Conservation (phyloP, 2,113 vertebrate species). For the Nothoprocta pentlandii region DNA sequence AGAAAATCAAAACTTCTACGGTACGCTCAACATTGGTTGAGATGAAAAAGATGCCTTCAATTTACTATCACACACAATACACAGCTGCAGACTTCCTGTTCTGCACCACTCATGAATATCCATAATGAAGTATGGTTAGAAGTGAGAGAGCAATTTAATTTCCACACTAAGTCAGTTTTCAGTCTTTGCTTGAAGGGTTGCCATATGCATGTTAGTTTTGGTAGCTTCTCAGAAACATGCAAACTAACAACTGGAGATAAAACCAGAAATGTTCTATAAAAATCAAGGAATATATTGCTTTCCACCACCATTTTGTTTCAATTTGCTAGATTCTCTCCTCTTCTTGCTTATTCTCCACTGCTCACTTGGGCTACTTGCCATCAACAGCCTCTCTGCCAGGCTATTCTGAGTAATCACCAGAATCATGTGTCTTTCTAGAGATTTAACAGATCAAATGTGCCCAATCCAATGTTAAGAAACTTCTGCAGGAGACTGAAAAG, state of each 20-base stretch:
- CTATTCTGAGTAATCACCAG: background rate
- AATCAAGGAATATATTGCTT: background rate
- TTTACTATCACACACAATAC: background rate
- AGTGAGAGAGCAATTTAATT: background rate
- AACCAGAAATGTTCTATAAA: background rate
- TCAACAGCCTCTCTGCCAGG: rapidly evolving
- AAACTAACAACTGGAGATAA: background rate
- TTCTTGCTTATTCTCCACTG: background rate
- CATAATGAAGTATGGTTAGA: background rate
- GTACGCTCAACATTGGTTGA: background rate
- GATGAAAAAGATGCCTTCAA: background rate
- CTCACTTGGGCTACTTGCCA: background rate
- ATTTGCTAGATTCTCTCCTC: background rate
- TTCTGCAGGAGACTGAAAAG: background rate
- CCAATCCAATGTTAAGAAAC: background rate
- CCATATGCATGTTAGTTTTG: background rate
- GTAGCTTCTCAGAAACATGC: background rate
- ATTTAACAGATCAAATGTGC: background rate
- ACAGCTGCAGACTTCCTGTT: background rate
- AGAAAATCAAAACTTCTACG: background rate
- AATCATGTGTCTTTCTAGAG: background rate
- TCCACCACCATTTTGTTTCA: background rate
- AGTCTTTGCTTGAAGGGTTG: background rate
- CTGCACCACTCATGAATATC: background rate
- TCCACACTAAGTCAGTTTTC: background rate